Conservation (phyloP, 1,140 invertebrate genomes). For the Zophobas atratus region DNA sequence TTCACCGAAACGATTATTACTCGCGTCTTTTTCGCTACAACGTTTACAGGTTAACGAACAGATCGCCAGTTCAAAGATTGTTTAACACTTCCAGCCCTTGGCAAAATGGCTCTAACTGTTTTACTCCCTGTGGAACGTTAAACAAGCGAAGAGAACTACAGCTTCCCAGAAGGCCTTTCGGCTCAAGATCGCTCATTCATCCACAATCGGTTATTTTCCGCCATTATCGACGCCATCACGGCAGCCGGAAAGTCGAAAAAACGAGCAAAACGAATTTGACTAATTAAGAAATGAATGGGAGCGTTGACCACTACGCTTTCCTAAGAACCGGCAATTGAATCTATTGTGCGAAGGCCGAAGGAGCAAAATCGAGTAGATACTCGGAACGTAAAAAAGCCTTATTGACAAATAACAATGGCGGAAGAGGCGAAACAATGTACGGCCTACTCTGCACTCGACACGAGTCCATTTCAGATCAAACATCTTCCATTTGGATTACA, state of each 20-base stretch:
- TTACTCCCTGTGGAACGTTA: conserved; percentile 30
- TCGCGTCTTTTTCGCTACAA: conserved; percentile 4
- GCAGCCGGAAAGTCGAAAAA: background rate
- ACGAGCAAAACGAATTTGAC: background rate
- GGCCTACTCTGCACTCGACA: conserved; percentile 8
- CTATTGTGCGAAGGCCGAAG: conserved; percentile 10
- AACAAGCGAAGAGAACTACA: conserved; percentile 32
- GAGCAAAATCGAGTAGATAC: conserved; percentile 16
- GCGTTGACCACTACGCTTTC: background rate
- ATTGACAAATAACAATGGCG: conserved; percentile 40
- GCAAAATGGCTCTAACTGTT: conserved; percentile 36
- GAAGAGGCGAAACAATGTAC: conserved; percentile 29
- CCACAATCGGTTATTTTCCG: conserved; percentile 10
- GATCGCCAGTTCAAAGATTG: conserved; percentile 38
- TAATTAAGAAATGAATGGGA: conserved; percentile 23
- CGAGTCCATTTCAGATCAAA: conserved; percentile 26
- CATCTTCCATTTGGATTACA: conserved; percentile 17
- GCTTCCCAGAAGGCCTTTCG: conserved; percentile 1
- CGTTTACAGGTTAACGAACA: conserved; percentile 17
- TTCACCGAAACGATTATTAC: conserved; percentile 22
- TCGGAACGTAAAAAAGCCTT: conserved; percentile 16
- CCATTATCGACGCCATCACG: background rate
- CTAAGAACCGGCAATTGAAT: background rate
- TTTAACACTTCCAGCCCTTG: conserved; percentile 27
- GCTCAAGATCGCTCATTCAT: conserved; percentile 12